These are phyloP conservation scores for Loripinus fragilis DNA, from an alignment of 2,888 invertebrate genomes.

Conservation along the genomic window DNA sequence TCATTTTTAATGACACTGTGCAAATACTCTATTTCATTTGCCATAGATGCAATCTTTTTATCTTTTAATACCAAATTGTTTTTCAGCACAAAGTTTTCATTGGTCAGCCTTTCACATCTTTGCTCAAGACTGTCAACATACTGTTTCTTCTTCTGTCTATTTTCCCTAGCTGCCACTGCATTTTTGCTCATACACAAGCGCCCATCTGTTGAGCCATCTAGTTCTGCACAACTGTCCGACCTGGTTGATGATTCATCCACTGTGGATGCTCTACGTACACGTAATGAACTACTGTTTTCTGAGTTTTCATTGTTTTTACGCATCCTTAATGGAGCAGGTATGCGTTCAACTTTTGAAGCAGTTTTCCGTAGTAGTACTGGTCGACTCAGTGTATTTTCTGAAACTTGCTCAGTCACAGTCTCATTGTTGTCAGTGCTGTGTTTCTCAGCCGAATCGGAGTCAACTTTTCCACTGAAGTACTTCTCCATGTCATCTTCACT, in stretches of 20 bases:
- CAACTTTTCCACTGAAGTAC: not conserved
- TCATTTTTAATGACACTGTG: slow-evolving; percentile 69
- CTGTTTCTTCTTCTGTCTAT: slow-evolving; percentile 62
- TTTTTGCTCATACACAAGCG: slow-evolving; percentile 51
- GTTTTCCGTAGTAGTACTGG: too few relatives aligned
- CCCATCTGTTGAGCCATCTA: too few relatives aligned
- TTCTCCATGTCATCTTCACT: slow-evolving; percentile 23
- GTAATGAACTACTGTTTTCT: not conserved
- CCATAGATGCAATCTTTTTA: slow-evolving; percentile 29
- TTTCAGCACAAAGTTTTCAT: slow-evolving; percentile 49
- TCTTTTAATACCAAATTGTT: slow-evolving; percentile 16
- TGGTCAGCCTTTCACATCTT: slow-evolving; percentile 28
- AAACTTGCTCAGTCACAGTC: too few relatives aligned
- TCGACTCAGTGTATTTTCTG: not conserved
- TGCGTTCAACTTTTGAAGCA: too few relatives aligned
- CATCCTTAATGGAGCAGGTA: too few relatives aligned
- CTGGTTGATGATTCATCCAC: too few relatives aligned
- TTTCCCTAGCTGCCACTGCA: slow-evolving; percentile 61
- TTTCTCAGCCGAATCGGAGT: not conserved
- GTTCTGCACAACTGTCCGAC: not conserved
- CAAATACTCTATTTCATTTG: slow-evolving; percentile 63
- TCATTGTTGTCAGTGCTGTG: too few relatives aligned
- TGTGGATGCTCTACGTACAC: not conserved
- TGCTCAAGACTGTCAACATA: slow-evolving; percentile 51
- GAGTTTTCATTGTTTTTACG: too few relatives aligned